Evolutionary conservation across 2,888 invertebrate species (phyloP), one percentile per base, ranked within the genome.

Genomic region (Bibio marci): DNA sequence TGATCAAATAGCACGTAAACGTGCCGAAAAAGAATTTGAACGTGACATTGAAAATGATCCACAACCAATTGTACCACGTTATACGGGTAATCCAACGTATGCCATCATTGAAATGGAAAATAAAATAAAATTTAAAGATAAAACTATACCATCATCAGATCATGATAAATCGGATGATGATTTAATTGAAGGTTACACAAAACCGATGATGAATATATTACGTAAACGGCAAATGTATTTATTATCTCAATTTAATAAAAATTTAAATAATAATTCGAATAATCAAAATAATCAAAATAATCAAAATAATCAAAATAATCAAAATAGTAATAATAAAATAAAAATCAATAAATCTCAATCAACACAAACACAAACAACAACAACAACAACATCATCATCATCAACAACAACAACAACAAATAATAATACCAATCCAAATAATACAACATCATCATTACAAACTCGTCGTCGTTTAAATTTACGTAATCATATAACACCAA

Each of bases 11-110:
- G 63, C 62, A 3, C 50, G 62, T 11, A 59, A 62, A 40, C 52
- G 62, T 15, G 63, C 63, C 1, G 60, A 59, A 14, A 58, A 59
- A 40, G 62, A 62, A 45, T 62, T 56, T 34, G 62, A 62, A 44
- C 53, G 62, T 8, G 62, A 61, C 41, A 22, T 22, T 22, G 53
- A 52, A 34, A 44, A 49, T 19, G 52, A 53, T 40, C 39, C 40
- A 18, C 40, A 40, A 17, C 40, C 39, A 6, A 14, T 35, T 2
- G 33, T 48, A 2, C 48, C 43, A 28, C 52, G 56, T 2, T 62
- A 58, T 40, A 51, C 53, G 26, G 62, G 62, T 7, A 56, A 50
- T 38, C 59, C 63, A 5, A 62, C 63, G 4, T 59, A 60, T 49
- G 62, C 62, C 41, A 62, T 62, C 43, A 32, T 58, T 26, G 52